Evolutionary conservation across 2,113 vertebrate species (phyloP), one percentile per base, ranked within the genome.

Genomic region (Tetraodon nigroviridis): DNA sequence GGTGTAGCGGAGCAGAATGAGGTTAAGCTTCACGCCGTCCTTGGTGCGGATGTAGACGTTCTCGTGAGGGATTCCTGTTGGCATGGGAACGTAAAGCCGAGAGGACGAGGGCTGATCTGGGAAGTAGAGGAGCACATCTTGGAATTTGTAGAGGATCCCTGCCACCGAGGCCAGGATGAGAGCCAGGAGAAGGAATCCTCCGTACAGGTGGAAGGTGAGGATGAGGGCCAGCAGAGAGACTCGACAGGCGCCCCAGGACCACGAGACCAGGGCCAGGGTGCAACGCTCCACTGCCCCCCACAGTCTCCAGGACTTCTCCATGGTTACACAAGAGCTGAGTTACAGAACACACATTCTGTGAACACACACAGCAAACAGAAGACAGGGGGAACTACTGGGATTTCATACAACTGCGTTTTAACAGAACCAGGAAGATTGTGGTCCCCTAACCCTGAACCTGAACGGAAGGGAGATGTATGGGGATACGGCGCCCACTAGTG

Each of bases 271-370:
- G 54, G 92, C 87, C 72, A 95, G 84, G 0, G 94, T 88, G 83
- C 94, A 97, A 69, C 90, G 93, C 88, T 94, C 93, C 67, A 92
- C 51, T 64, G 90, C 88, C 73, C 87, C 94, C 94, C 95, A 97
- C 76, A 97, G 89, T 91, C 93, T 91, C 94, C 94, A 95, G 81
- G 94, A 91, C 89, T 98, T 98, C 91, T 99, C 97, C 97, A 99
- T 99, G 68, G 88, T 90, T 62, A 40, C 19, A 58, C 61, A 46
- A 64, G 42, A 66, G 69, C 67, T 66, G 73, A 72, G 64, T 88
- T 79, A 87, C 63, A 76, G 61, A 16, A 66, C 40, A 46, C 58
- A 70, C 32, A 66, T 56, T 47, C 84, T 89, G 71, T 3, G 68
- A 61, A 79, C 1, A 72, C 16, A 78, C 7, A 60, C 3, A 68